These are phyloP conservation scores for Oriolus oriolus DNA, from an alignment of 2,113 vertebrate species.

Conservation along the genomic window DNA sequence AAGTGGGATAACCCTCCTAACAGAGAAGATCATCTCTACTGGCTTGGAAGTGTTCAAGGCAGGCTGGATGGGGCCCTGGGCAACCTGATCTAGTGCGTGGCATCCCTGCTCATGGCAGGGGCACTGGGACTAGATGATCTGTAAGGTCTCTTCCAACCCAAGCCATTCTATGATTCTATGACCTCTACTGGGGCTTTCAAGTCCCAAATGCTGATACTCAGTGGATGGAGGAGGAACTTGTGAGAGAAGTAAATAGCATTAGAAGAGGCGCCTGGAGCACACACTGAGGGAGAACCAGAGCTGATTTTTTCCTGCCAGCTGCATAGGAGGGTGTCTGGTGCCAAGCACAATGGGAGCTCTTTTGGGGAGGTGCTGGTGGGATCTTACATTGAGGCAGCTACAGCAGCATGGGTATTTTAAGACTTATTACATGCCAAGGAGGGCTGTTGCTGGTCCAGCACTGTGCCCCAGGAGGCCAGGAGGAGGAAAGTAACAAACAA, in stretches of 20 bases:
- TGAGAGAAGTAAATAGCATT: neutral
- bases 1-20: neutral
- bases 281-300: neutral
- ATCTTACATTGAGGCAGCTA: neutral
- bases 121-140: neutral
- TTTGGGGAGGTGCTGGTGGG: neutral
- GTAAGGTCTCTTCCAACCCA: neutral
- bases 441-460: neutral
- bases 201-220: neutral
- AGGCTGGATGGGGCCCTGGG: neutral
- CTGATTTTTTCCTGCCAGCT: neutral
- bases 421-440: neutral
- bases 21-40: neutral
- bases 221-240: neutral
- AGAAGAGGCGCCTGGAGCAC: neutral
- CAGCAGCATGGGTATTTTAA: neutral
- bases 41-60: neutral
- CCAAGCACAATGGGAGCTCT: neutral
- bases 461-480: neutral
- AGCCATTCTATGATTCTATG: neutral
- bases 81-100: neutral
- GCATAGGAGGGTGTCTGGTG: neutral
- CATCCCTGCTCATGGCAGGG: neutral
- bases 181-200: neutral
- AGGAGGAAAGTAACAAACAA: neutral